Evolutionary conservation across 2,113 vertebrate species (phyloP).

Genomic region (Shinisaurus crocodilurus): DNA sequence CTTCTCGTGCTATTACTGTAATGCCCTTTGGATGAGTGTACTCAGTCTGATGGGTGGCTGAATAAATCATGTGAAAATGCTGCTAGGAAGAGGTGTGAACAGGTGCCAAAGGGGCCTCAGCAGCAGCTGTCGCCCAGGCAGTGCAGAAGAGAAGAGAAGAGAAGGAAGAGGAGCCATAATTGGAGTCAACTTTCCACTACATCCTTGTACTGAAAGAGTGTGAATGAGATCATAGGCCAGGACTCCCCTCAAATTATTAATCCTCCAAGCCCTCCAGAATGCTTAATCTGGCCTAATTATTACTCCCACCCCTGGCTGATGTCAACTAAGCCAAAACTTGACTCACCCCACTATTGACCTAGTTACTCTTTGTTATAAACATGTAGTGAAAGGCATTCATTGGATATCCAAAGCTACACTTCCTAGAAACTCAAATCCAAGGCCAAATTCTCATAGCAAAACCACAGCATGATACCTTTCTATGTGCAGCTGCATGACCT

Average conservation of each 20-base stretch:
- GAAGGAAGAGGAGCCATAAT: background rate
- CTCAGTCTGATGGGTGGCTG: background rate
- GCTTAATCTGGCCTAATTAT: slow-evolving; percentile 35
- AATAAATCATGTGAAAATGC: background rate
- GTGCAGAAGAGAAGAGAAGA: background rate
- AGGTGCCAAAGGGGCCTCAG: background rate
- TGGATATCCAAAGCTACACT: background rate
- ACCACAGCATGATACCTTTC: background rate
- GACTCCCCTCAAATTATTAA: slow-evolving; percentile 6
- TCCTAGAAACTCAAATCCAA: slow-evolving; percentile 24
- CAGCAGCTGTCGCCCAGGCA: background rate
- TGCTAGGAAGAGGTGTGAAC: background rate
- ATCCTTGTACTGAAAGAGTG: background rate
- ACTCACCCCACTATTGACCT: slow-evolving; percentile 4
- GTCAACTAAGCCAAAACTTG: background rate
- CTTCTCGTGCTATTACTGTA: background rate
- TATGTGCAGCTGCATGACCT: slow-evolving; percentile 19
- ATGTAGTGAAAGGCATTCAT: background rate
- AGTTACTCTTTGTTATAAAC: background rate
- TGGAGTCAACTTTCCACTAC: slow-evolving; percentile 2
- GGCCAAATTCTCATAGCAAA: slow-evolving; percentile 19
- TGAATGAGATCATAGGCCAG: background rate
- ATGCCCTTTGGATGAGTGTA: background rate
- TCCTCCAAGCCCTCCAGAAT: background rate
- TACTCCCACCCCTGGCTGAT: background rate